Conservation (phyloP, 2,888 invertebrate species). For the Aphidoletes aphidimyza region DNA sequence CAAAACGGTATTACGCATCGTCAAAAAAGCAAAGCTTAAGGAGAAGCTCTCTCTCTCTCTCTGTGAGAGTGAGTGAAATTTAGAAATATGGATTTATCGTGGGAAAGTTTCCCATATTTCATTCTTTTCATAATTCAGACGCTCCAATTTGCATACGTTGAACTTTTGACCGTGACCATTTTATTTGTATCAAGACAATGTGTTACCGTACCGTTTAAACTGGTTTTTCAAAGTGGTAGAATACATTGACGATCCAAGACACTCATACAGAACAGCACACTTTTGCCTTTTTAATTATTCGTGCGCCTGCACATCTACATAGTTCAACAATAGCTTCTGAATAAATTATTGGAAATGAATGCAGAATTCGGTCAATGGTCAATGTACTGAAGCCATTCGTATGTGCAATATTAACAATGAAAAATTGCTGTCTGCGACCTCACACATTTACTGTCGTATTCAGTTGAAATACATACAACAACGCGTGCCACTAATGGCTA, state of each 20-base stretch:
- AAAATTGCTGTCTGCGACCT: not conserved
- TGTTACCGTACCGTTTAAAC: not conserved
- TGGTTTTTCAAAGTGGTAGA: not conserved
- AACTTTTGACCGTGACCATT: conserved; percentile 7
- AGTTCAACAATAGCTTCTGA: not conserved
- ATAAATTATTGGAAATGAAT: conserved; percentile 39
- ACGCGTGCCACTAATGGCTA: not conserved
- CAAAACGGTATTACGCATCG: no score
- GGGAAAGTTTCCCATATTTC: no score
- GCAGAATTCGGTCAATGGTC: conserved; percentile 24
- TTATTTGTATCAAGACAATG: not conserved
- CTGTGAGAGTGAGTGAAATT: no score
- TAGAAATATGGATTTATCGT: not conserved
- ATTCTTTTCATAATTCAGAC: not conserved
- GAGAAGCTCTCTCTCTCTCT: no score
- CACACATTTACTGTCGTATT: not conserved
- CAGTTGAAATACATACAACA: not conserved
- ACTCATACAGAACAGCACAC: no score
- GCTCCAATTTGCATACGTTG: not conserved
- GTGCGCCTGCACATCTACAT: not conserved
- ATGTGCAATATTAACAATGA: not conserved
- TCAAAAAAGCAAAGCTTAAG: no score
- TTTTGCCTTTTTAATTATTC: not conserved
- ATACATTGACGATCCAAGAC: not conserved
- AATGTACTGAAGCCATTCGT: conserved; percentile 8